Evolutionary conservation across 2,113 vertebrate genomes (phyloP), one percentile per base, ranked within the genome.

Genomic region (Pygoscelis antarcticus): DNA sequence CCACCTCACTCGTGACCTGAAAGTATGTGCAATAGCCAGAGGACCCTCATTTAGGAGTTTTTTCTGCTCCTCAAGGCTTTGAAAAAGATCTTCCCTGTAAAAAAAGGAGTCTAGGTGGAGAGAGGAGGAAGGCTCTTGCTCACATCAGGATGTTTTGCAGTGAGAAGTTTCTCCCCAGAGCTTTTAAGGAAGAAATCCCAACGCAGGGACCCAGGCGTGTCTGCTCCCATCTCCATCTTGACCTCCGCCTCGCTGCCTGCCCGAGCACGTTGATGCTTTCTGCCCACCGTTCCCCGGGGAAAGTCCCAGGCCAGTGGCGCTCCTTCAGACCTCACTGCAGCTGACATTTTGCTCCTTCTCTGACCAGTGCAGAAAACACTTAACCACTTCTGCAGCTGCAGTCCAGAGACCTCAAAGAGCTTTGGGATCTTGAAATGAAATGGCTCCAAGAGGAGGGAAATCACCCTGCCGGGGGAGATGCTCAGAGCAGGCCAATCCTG

Each of bases 251-350:
- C 36, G 36, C 36, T 36, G 36, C 36, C 36, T 36, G 36, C 36
- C 36, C 36, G 36, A 36, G 36, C 36, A 36, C 36, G 36, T 36
- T 36, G 36, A 36, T 36, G 36, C 36, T 36, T 36, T 36, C 36
- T 36, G 7, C 52, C 18, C 16, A 0, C 32, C 6, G 3, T 17
- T 87, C 79, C 68, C 93, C 16, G 42, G 62, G 87, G 89, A 74
- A 80, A 26, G 18, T 38, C 68, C 49, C 0, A 0, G 55, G 34
- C 65, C 38, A 23, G 5, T 1, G 8, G 51, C 2, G 8, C 52
- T 74, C 68, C 84, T 69, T 55, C 89, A 92, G 69, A 23, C 60
- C 40, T 82, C 70, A 7, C 23, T 25, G 36, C 54, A 78, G 60
- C 26, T 85, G 75, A n/a, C 38, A n/a, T 57, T 58, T 69, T 69